phyloP scores from a whole-genome alignment of 2,888 invertebrate genomes.

The Linyphia triangularis region DNA sequence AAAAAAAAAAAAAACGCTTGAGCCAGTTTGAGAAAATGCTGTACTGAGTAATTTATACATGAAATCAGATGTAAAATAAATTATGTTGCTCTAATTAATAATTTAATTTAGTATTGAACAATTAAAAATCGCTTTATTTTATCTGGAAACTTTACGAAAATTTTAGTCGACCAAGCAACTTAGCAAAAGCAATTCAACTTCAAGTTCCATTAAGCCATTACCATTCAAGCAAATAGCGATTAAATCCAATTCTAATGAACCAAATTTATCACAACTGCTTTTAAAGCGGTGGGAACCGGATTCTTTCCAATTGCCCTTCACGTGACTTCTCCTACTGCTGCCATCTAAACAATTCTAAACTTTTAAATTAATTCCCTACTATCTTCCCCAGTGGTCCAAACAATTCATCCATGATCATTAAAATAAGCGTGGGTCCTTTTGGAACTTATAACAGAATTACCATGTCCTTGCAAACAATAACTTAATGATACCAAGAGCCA shows the following conservation, averaged over 20 bases:
- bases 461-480: constrained; percentile 52
- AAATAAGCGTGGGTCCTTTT: constrained; percentile 15
- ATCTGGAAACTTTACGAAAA: not conserved
- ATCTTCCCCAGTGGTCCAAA: not conserved
- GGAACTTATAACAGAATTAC: constrained; percentile 11
- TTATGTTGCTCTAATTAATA: too few relatives aligned
- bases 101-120: not conserved
- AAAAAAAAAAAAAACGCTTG: too few relatives aligned
- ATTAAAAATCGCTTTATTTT: not conserved
- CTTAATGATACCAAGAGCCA: constrained; percentile 38
- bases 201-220: not conserved
- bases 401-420: constrained; percentile 30
- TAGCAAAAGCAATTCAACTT: not conserved
- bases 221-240: not conserved
- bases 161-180: too few relatives aligned
- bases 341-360: not conserved
- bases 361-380: constrained; percentile 36
- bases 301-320: not conserved
- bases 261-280: not conserved
- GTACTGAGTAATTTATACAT: too few relatives aligned
- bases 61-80: too few relatives aligned
- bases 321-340: not conserved
- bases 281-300: not conserved
- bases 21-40: too few relatives aligned
- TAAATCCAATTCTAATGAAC: not conserved